A percentile compares a stretch with the other conserved stretches of the same genome.
These are phyloP conservation scores for Trematocara zebra DNA, from an alignment of 2,113 vertebrate species.

Conservation along the genomic window DNA sequence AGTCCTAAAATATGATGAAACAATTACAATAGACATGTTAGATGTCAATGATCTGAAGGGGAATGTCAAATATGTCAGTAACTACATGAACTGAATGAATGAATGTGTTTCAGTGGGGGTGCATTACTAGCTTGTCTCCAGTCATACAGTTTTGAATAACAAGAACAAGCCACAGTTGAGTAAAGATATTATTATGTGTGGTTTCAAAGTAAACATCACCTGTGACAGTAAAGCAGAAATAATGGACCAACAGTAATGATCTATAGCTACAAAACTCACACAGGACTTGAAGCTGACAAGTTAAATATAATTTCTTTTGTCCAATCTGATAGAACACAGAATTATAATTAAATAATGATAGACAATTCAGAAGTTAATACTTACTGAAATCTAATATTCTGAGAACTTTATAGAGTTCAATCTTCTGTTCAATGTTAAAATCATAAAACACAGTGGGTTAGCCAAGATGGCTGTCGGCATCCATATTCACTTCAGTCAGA, in stretches of 20 bases:
- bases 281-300: conserved; percentile 29
- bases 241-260: not conserved
- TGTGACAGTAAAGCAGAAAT: not conserved
- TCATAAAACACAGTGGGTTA: conserved; percentile 1
- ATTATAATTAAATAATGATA: conserved; percentile 34
- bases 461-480: conserved; percentile 26
- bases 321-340: conserved; percentile 22
- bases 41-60: not conserved
- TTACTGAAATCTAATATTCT: conserved; percentile 40
- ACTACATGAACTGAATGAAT: not conserved
- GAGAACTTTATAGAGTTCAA: conserved; percentile 35
- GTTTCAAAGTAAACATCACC: conserved; percentile 8
- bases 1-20: conserved; percentile 6
- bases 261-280: conserved; percentile 16
- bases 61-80: not conserved
- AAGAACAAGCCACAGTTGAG: not conserved
- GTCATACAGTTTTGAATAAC: not conserved
- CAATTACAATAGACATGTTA: not conserved
- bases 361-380: conserved; percentile 1
- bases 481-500: not conserved
- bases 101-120: not conserved
- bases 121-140: not conserved
- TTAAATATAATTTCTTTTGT: conserved; percentile 19
- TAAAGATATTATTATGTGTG: not conserved
- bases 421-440: conserved; percentile 41